These are phyloP conservation scores for Bostrychus sinensis DNA, from an alignment of 2,113 vertebrate species.

Conservation along the genomic window DNA sequence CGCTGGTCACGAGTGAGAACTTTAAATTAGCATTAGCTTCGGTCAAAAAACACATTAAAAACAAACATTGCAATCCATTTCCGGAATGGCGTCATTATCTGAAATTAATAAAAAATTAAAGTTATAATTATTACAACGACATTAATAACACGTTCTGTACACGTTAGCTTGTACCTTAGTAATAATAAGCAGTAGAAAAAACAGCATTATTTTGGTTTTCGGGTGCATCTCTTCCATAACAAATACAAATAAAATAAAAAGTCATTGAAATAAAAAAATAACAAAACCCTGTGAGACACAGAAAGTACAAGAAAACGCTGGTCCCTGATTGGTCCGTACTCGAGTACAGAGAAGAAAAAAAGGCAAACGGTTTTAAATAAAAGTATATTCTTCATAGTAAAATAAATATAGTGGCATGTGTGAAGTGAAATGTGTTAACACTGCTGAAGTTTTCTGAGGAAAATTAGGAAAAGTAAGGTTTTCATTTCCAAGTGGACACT, in stretches of 20 bases:
- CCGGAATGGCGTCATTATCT: constrained; percentile 51
- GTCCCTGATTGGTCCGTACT: neutral
- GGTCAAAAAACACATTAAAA: constrained; percentile 34
- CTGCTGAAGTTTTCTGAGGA: neutral
- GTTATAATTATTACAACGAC: constrained; percentile 32
- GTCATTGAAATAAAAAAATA: constrained; percentile 79
- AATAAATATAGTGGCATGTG: neutral
- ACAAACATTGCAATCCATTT: constrained; percentile 51
- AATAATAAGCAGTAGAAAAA: constrained; percentile 62
- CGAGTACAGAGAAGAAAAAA: neutral
- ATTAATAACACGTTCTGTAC: constrained; percentile 31
- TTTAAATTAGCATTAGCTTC: neutral
- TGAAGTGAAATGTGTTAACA: neutral
- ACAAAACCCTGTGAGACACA: constrained; percentile 38
- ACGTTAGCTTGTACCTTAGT: constrained; percentile 36
- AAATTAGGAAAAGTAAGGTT: too few relatives aligned
- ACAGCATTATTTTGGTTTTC: constrained; percentile 78
- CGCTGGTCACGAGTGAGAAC: neutral
- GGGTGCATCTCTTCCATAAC: constrained; percentile 76
- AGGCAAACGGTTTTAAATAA: too few relatives aligned
- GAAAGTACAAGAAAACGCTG: neutral
- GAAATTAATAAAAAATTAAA: constrained; percentile 32
- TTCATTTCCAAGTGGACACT: too few relatives aligned
- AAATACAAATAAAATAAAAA: constrained; percentile 83
- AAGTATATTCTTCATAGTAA: neutral